Evolutionary conservation across 2,113 vertebrate genomes (phyloP).

Genomic region (Todiramphus chloris): DNA sequence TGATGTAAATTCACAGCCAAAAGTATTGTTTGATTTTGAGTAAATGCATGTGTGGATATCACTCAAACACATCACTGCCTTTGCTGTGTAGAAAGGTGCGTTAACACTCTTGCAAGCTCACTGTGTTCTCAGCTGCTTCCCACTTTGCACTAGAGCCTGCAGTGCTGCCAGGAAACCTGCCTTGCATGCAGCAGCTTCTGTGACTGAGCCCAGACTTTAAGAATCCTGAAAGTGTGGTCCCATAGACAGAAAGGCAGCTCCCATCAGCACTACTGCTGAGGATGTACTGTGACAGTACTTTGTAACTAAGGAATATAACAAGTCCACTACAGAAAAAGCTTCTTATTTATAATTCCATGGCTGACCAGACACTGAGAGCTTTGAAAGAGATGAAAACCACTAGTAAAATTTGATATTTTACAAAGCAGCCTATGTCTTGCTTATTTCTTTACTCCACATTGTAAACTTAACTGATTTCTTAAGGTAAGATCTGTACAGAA

Average conservation of each 20-base stretch:
- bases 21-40: not conserved
- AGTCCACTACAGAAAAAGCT: not conserved
- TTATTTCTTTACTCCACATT: not conserved
- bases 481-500: not conserved
- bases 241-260: not conserved
- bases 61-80: not conserved
- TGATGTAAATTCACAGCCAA: not conserved
- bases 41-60: not conserved
- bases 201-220: not conserved
- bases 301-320: not conserved
- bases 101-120: not conserved
- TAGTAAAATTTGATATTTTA: not conserved
- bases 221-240: not conserved
- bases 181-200: not conserved
- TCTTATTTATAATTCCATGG: not conserved
- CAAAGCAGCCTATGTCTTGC: not conserved
- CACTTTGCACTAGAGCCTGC: not conserved
- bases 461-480: not conserved
- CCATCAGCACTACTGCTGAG: not conserved
- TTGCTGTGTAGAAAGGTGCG: not conserved
- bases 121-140: not conserved
- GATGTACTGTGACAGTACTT: not conserved
- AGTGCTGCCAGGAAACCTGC: not conserved
- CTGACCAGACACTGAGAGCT: not conserved
- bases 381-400: not conserved